These are phyloP conservation scores for Tapera naevia DNA, from an alignment of 2,797 vertebrate genomes.

Conservation along the genomic window DNA sequence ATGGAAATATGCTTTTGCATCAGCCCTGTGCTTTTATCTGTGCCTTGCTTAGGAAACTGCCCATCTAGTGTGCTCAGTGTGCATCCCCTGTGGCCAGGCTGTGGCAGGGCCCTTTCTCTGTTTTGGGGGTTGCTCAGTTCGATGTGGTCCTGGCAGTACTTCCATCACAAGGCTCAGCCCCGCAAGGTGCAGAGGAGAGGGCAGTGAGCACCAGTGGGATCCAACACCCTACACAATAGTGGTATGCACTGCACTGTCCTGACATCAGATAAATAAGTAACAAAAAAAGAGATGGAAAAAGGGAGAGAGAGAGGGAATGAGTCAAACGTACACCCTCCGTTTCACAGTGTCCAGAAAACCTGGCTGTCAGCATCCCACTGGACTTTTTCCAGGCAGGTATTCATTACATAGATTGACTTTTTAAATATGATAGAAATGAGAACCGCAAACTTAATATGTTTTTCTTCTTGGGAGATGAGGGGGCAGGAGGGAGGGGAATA, in stretches of 20 bases:
- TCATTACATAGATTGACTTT: constrained; percentile 62
- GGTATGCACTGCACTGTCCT: neutral
- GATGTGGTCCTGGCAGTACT: fast-evolving
- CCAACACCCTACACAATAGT: neutral
- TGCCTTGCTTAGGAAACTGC: neutral
- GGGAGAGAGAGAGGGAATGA: neutral
- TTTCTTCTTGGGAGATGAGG: constrained; percentile 63
- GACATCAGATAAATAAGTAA: neutral
- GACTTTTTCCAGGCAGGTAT: constrained; percentile 51
- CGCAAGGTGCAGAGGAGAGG: fast-evolving
- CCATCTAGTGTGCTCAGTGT: fast-evolving
- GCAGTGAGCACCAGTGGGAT: fast-evolving
- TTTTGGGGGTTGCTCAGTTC: neutral
- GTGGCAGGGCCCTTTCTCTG: neutral
- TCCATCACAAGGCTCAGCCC: neutral
- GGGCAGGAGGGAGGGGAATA: constrained; percentile 57
- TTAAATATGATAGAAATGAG: constrained; percentile 50
- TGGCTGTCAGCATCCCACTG: neutral
- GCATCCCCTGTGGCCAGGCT: neutral
- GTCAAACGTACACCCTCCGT: neutral
- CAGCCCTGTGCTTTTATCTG: neutral
- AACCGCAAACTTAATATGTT: constrained; percentile 50
- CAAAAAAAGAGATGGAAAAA: neutral
- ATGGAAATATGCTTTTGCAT: neutral
- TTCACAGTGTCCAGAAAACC: constrained; percentile 25